Conservation (phyloP, 2,113 vertebrate species). For the Cacatua alba region DNA sequence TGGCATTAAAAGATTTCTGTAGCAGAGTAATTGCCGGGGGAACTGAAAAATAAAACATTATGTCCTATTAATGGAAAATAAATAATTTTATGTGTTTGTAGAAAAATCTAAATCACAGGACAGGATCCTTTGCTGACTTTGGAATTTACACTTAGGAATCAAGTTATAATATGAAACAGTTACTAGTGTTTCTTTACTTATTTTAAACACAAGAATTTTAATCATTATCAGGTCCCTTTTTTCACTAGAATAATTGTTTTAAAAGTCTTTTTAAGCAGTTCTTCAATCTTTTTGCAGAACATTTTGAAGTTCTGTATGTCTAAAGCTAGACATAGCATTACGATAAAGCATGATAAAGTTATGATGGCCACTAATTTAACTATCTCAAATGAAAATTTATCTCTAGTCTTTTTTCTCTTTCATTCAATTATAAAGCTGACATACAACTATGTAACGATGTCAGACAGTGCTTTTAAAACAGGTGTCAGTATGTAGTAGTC, state of each 20-base stretch:
- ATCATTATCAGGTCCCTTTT: background rate
- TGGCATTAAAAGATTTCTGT: slow-evolving; percentile 93
- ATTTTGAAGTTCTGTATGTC: background rate
- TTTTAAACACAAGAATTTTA: background rate
- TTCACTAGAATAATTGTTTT: background rate
- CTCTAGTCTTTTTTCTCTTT: background rate
- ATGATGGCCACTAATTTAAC: background rate
- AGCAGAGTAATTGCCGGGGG: slow-evolving; percentile 86
- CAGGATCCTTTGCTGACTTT: background rate
- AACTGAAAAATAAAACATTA: slow-evolving; percentile 74
- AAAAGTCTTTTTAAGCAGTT: background rate
- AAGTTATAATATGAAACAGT: background rate
- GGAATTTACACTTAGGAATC: background rate
- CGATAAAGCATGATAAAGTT: background rate
- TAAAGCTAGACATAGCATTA: background rate
- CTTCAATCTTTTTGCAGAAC: background rate
- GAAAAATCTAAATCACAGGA: background rate
- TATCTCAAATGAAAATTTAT: slow-evolving; percentile 8
- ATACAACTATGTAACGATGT: background rate
- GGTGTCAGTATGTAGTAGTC: background rate
- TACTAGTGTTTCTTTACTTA: background rate
- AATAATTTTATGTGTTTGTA: background rate
- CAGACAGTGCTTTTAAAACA: slow-evolving; percentile 48
- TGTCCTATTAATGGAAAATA: background rate
- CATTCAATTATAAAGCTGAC: background rate